Percentiles rank a stretch among this genome's conserved stretches.
Evolutionary conservation across 2,797 vertebrate species (phyloP).

Genomic region (Dryobates pubescens): DNA sequence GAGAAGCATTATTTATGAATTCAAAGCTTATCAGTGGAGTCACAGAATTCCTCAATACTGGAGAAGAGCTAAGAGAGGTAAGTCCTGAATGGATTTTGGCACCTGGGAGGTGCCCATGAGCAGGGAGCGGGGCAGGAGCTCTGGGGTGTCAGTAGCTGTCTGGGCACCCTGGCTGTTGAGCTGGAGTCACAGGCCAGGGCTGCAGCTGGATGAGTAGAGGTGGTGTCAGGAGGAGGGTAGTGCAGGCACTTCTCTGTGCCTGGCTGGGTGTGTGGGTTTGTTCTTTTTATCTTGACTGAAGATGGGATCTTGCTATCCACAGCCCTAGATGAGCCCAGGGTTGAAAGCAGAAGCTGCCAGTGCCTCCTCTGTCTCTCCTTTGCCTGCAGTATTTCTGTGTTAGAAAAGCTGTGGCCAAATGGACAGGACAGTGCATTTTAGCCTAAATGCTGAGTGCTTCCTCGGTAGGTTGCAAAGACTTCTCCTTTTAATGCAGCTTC

Average conservation of each 20-base stretch:
- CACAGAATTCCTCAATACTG: slow-evolving; percentile 96
- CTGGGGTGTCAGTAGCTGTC: not conserved
- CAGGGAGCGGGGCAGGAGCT: not conserved
- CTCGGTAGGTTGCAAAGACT: not conserved
- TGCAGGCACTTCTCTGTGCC: not conserved
- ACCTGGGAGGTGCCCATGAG: not conserved
- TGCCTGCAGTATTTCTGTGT: not conserved
- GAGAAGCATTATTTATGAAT: slow-evolving; percentile 98
- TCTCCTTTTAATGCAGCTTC: not conserved
- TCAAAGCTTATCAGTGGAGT: slow-evolving; percentile 96
- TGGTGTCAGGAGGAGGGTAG: not conserved
- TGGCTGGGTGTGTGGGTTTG: not conserved
- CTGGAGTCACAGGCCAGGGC: rapidly evolving
- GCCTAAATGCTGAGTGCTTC: not conserved
- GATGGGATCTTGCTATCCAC: not conserved
- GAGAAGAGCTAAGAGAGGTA: slow-evolving; percentile 93
- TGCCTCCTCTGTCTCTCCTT: not conserved
- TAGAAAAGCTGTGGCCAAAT: not conserved
- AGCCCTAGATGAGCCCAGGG: not conserved
- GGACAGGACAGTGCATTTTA: not conserved
- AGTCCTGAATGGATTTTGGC: slow-evolving; percentile 42
- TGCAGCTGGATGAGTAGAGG: not conserved
- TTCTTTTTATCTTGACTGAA: not conserved
- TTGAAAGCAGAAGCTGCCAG: not conserved
- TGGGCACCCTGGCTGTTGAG: not conserved